Conservation (phyloP, 1,140 invertebrate species). For the Psix sp. region DNA sequence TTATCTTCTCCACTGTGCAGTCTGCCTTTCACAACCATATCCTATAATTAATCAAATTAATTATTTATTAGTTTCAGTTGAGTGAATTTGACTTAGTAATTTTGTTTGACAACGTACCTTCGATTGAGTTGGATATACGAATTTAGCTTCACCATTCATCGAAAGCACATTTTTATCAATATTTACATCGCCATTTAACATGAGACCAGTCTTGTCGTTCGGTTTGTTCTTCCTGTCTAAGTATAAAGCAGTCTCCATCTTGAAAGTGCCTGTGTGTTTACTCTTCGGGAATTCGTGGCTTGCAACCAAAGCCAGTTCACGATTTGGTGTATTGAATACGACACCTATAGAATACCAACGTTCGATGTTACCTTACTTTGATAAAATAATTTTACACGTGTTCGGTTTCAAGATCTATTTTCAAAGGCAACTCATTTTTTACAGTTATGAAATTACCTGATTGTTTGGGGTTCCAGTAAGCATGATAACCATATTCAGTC, state of each 20-base stretch:
- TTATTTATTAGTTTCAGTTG: neutral
- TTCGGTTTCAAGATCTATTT: no score
- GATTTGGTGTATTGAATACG: conserved; percentile 80
- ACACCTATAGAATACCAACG: conserved; percentile 72
- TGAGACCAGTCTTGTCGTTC: conserved; percentile 79
- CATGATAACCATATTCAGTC: conserved; percentile 82
- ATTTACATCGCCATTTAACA: conserved; percentile 75
- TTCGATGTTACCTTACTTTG: no score
- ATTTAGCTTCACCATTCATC: conserved; percentile 78
- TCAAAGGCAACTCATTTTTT: no score
- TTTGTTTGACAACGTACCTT: conserved; percentile 75
- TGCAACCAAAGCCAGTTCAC: conserved; percentile 80
- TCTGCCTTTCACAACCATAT: conserved; percentile 76
- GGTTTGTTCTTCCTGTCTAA: conserved; percentile 84
- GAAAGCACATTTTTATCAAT: conserved; percentile 75
- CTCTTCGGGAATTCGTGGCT: conserved; percentile 67
- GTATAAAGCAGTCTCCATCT: conserved; percentile 79
- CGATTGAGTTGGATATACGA: conserved; percentile 81
- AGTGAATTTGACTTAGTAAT: no score
- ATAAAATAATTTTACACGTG: no score
- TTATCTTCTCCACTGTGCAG: conserved; percentile 72
- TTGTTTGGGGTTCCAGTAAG: conserved; percentile 80
- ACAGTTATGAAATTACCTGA: conserved; percentile 66
- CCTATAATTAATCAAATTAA: conserved; percentile 63
- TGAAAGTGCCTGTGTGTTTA: conserved; percentile 71